Conservation (phyloP, 2,797 vertebrate species). For the Cottoperca gobio region DNA sequence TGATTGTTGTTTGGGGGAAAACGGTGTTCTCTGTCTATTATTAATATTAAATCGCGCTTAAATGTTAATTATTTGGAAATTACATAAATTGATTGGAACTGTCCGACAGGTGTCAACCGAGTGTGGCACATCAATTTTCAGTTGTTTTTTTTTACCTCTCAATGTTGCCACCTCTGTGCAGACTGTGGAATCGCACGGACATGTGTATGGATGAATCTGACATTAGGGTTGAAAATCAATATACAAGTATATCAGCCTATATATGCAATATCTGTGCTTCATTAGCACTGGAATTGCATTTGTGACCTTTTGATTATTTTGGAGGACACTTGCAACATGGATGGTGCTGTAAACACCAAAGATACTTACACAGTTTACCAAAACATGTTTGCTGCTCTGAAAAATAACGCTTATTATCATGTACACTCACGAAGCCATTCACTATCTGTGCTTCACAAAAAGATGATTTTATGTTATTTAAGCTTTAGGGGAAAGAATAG, state of each 20-base stretch:
- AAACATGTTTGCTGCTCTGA: background rate
- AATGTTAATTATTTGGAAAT: constrained; percentile 23
- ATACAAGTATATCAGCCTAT: constrained; percentile 12
- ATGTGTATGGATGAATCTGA: constrained; percentile 15
- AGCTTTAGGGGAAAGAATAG: background rate
- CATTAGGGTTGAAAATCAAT: constrained; percentile 39
- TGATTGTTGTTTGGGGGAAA: constrained; percentile 13
- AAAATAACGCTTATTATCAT: background rate
- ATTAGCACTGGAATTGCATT: constrained; percentile 42
- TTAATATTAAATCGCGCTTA: constrained; percentile 16
- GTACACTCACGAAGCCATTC: background rate
- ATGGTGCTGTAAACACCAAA: background rate
- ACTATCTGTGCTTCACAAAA: background rate
- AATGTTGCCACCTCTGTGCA: constrained; percentile 31
- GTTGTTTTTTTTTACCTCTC: constrained; percentile 10
- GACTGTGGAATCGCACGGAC: background rate
- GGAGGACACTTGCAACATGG: constrained; percentile 2
- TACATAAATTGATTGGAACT: constrained; percentile 7
- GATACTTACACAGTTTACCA: background rate
- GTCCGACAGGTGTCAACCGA: constrained; percentile 15
- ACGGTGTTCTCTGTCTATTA: background rate
- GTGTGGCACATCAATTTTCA: background rate
- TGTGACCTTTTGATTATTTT: constrained; percentile 47
- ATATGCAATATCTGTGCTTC: constrained; percentile 22
- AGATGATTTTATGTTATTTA: background rate